Base-by-base conservation (phyloP, 2,797 vertebrate genomes). In the Discoglossus pictus region DNA sequence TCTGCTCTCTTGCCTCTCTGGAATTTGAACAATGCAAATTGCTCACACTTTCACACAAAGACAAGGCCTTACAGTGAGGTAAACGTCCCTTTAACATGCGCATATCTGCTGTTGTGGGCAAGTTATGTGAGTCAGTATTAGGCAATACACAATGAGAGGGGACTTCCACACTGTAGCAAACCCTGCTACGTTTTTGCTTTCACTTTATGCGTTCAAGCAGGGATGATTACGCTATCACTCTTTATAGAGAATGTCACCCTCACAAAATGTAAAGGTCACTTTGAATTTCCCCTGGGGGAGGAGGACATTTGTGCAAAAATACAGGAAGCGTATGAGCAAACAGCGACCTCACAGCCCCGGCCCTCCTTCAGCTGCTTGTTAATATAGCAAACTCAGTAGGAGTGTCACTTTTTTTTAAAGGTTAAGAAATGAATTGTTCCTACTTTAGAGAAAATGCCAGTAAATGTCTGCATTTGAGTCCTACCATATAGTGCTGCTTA, bases 211-310 rank as follows among this genome's bases (percentile, higher is more conserved):
- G 12, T 31, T 48, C 5, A 2, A 16, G 12, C 2, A 25, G 1
- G 17, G 24, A 35, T 12, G 27, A 11, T 39, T n/a, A 4, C 24
- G 3, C 25, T 13, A n/a, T 7, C 7, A 6, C 18, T 8, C 9
- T 46, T 34, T 9, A 21, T 24, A 11, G 6, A 21, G 6, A 15
- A 7, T 25, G 31, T 34, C 48, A 53, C 47, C 39, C 24, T 27
- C 24, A 42, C 27, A 56, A 12, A 50, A 16, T 4, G 9, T 15
- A 69, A 69, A 69, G 48, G 66, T 69, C 50, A 34, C 31, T 69
- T 4, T 61, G 21, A 61, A 61, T 61, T 69, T 47, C 58, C 66
- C 39, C 58, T 20, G 66, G 66, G 66, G 66, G 66, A 36, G 66
- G 51, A 1, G 11, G 48, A 25, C 27, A 20, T 46, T 34, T 31